Base-by-base conservation (phyloP, 2,888 invertebrate genomes). In the Drepanosiphum platanoidis region DNA sequence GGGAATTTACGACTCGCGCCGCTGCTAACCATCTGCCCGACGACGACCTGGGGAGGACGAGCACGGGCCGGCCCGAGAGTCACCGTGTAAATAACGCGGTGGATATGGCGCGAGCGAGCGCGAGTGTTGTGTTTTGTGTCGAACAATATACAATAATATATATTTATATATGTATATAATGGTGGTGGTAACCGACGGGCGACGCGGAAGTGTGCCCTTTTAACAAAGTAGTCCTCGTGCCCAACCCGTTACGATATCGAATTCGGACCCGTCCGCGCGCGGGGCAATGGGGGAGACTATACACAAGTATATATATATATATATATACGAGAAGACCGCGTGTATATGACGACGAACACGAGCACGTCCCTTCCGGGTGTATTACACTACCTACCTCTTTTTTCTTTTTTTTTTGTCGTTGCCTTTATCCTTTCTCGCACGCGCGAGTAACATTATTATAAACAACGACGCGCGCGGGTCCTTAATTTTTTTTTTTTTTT, bases 201-300 rank as follows among this genome's bases (percentile, higher is more conserved):
- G 22, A 74, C 74, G 74, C 74, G 74, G 74, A 74, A 74, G 74
- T 18, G 74, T 74, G 74, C 74, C 74, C 74, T 72, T 72, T 52
- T 46, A 74, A 74, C 74, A 74, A 46, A 52, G 74, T 52, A 52
- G 74, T 22, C 68, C 84, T 84, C 84, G 84, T 52, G 84, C 75
- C 68, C 84, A 77, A 84, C 84, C 84, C 84, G 84, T 84, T 84
- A 75, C 74, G 30, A 30, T 52, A 36, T 30, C 74, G 46, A n/a
- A n/a, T n/a, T 27, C 61, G 61, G 71, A 72, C 71, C 71, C 71
- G 27, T 46, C 27, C 61, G 61, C 27, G 61, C 27, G 9, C 27
- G n/a, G 27, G 61, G 27, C n/a, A n/a, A n/a, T 27, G n/a, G 27
- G 58, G 58, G 58, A n/a, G 22, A 58, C 58, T 18, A 42, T 11